Evolutionary conservation across 2,888 invertebrate species (phyloP), one percentile per base, ranked within the genome.

Genomic region (Portevinia maculata): DNA sequence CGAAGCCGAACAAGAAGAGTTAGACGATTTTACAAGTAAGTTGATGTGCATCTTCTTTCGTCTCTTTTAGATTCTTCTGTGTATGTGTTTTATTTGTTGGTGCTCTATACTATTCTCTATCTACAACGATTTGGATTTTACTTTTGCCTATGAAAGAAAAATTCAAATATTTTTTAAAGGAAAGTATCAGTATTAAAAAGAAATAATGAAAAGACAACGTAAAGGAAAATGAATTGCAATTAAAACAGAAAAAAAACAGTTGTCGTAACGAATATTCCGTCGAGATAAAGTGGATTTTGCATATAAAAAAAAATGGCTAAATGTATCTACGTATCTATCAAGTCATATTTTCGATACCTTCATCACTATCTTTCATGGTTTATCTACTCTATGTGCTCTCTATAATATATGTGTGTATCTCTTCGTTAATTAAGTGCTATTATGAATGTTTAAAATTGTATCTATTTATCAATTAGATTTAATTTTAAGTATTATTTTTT

Each of bases 11-110:
- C 96, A 96, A 62, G 97, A 96, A 90, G 97, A 98, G 91, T 96
- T 98, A 92, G 98, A 98, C 89, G 98, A 98, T 92, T 97, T 98
- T 92, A 98, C 98, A 91, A 98, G 98, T 98, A 91, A 95, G 94
- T 93, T 89, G 48, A 91, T 88, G 71, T 76, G 87, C 95, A 96
- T 74, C 64, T 48, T 76, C 34, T 17, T 71, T 34, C 24, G 41
- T 78, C 32, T 50, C 44, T 21, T 9, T 60, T 34, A 78, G 34
- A 48, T 70, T n/a, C 41, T 55, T 76, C 37, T 59, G 24, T 60
- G 21, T 60, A 11, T 59, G 15, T 34, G 7, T 44, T 59, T 39
- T 21, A 13, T 7, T 39, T 39, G 39, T 39, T 39, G 39, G 39
- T 39, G 19, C 50, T 64, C 69, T 55, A 44, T 37, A 65, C 73